Conservation (phyloP, 1,140 invertebrate species). For the Temnothorax longispinosus region DNA sequence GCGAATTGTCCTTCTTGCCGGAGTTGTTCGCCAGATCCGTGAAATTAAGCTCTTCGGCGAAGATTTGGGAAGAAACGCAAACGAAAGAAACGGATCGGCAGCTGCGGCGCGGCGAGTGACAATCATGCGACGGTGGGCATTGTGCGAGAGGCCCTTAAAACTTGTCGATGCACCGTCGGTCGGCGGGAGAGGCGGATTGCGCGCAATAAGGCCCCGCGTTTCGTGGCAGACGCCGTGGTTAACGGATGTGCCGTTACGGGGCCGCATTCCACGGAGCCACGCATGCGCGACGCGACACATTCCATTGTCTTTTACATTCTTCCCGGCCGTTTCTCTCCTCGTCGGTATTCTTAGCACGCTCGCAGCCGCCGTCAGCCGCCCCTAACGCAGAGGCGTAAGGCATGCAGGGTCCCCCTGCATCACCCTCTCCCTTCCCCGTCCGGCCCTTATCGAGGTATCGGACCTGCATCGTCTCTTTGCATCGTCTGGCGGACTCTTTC, state of each 20-base stretch:
- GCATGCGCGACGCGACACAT: constrained; percentile 84
- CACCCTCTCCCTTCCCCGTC: not conserved
- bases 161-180: constrained; percentile 7
- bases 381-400: constrained; percentile 60
- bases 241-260: constrained; percentile 85
- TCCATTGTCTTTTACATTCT: constrained; percentile 83
- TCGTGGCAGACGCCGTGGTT: constrained; percentile 79
- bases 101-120: not conserved
- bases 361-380: constrained; percentile 65
- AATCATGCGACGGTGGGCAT: not conserved
- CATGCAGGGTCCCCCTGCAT: constrained; percentile 28
- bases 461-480: constrained; percentile 17
- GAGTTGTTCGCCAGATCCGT: not conserved
- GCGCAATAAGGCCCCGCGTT: constrained; percentile 76
- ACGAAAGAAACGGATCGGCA: not conserved
- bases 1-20: not conserved
- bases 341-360: constrained; percentile 78
- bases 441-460: constrained; percentile 31
- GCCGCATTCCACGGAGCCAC: constrained; percentile 82
- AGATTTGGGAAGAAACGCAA: constrained; percentile 12
- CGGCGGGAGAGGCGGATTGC: constrained; percentile 58
- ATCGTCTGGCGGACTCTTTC: not conserved
- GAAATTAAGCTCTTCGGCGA: not conserved
- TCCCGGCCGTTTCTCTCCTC: constrained; percentile 73
- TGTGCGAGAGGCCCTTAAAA: constrained; percentile 44